phyloP scores from a whole-genome alignment of 2,888 invertebrate species.

The Heliconius aoede region DNA sequence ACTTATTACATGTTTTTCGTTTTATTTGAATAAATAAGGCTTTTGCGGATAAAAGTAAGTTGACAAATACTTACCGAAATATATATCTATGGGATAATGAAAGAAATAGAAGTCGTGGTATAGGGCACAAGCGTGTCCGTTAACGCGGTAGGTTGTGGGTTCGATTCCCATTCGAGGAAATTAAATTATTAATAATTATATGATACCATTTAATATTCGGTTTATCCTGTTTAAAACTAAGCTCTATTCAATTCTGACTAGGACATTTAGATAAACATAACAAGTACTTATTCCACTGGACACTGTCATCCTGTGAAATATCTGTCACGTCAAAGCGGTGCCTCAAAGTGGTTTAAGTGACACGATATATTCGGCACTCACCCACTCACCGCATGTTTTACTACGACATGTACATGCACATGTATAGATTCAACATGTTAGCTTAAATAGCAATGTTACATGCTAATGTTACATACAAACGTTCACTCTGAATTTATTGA shows the following conservation, averaged over 20 bases:
- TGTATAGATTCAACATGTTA: conserved; percentile 52
- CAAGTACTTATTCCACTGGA: neutral
- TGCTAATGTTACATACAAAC: conserved; percentile 39
- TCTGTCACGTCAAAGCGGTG: conserved; percentile 22
- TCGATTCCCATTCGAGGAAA: no score
- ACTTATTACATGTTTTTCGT: neutral
- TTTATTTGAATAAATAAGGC: conserved; percentile 5
- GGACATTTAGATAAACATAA: neutral
- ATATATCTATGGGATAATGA: neutral
- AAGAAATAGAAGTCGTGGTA: no score
- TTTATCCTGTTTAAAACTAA: neutral
- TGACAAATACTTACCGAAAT: neutral
- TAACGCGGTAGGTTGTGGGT: no score
- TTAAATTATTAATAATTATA: no score
- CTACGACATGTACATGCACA: conserved; percentile 57
- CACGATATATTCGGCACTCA: conserved; percentile 62
- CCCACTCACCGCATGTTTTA: conserved; percentile 54
- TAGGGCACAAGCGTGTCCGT: no score
- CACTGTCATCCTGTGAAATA: conserved; percentile 26
- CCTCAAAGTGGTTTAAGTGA: conserved; percentile 38
- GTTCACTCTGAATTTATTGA: conserved; percentile 17
- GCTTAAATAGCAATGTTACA: conserved; percentile 39
- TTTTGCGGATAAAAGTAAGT: neutral
- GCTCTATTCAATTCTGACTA: neutral
- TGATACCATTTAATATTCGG: no score